Percentiles rank a stretch among this genome's conserved stretches.
phyloP scores from a whole-genome alignment of 2,797 vertebrate genomes.

The Hydrophis major region DNA sequence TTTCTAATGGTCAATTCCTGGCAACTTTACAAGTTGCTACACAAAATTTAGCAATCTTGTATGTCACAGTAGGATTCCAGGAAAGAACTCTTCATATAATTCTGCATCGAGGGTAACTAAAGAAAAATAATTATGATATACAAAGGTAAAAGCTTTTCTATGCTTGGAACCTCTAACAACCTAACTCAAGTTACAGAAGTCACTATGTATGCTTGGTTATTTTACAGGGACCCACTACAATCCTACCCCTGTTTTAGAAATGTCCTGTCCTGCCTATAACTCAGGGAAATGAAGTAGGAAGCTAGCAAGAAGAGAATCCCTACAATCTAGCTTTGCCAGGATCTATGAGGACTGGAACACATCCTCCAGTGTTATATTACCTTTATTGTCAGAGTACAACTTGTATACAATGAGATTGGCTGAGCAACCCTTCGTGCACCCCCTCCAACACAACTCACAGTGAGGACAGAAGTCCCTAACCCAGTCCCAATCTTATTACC shows the following conservation, averaged over 20 bases:
- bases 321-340: not conserved
- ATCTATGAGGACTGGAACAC: not conserved
- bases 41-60: not conserved
- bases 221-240: not conserved
- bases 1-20: not conserved
- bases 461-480: no score
- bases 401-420: no score
- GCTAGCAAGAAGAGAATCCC: not conserved
- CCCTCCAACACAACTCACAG: no score
- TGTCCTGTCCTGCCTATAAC: not conserved
- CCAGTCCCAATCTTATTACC: no score
- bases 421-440: no score
- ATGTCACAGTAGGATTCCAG: not conserved
- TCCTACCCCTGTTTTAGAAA: not conserved
- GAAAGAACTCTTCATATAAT: not conserved
- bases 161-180: not conserved
- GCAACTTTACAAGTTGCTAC: not conserved
- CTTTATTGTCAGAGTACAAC: no score
- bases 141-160: not conserved
- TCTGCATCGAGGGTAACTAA: not conserved
- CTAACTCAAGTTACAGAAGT: not conserved
- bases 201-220: not conserved
- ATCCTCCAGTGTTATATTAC: not conserved
- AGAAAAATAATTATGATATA: not conserved
- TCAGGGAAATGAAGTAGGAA: not conserved